These are phyloP conservation scores for Leucosticte australis DNA, from an alignment of 2,113 vertebrate species.

Conservation along the genomic window DNA sequence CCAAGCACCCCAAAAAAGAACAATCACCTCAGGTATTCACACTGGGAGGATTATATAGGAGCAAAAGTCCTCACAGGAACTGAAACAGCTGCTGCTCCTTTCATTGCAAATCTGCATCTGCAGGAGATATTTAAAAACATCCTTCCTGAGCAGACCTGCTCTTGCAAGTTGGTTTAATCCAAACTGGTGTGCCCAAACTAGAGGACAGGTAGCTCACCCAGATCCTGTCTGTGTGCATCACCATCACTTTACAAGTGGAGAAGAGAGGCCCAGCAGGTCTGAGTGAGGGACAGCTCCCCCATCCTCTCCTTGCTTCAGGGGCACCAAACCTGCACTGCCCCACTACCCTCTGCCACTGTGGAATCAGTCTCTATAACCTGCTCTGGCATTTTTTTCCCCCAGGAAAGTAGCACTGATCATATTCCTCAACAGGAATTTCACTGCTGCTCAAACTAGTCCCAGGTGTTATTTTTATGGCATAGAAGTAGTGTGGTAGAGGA, in stretches of 20 bases:
- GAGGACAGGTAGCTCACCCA: accelerated
- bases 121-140: background rate
- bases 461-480: background rate
- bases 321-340: background rate
- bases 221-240: background rate
- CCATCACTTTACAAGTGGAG: background rate
- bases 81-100: background rate
- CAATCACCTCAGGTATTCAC: background rate
- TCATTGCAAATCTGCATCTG: background rate
- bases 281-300: background rate
- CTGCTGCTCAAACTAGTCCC: background rate
- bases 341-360: accelerated
- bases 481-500: background rate
- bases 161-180: background rate
- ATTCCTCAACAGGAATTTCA: background rate
- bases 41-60: background rate
- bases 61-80: background rate
- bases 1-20: background rate
- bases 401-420: background rate
- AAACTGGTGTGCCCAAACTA: background rate
- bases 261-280: background rate
- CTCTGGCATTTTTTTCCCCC: background rate
- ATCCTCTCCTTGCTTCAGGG: background rate
- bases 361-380: background rate
- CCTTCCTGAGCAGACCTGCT: background rate